These are phyloP conservation scores for Tapera naevia DNA, from an alignment of 2,797 vertebrate genomes.

Conservation along the genomic window DNA sequence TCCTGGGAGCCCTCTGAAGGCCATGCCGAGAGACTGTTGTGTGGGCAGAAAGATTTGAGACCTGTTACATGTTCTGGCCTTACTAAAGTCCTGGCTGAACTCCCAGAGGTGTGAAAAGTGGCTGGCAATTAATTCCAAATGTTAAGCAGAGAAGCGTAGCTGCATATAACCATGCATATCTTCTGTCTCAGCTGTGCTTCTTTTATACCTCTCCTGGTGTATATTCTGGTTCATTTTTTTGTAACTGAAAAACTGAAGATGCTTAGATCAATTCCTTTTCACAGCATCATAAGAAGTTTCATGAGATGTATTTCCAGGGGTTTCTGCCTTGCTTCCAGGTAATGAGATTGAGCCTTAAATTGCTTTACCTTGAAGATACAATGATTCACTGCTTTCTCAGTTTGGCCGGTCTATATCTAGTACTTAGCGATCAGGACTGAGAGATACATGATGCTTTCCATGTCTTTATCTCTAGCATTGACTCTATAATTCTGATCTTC, in stretches of 20 bases:
- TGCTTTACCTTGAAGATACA: slow-evolving; percentile 1
- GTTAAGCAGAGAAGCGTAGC: neutral
- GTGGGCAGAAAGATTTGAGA: neutral
- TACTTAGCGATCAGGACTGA: neutral
- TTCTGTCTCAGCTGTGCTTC: neutral
- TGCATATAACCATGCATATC: neutral
- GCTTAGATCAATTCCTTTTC: neutral
- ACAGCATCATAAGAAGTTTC: neutral
- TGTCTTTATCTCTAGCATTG: neutral
- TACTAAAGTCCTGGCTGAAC: neutral
- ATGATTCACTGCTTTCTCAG: neutral
- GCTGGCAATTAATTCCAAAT: neutral
- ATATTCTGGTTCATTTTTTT: neutral
- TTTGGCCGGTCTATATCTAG: neutral
- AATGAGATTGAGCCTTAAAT: slow-evolving; percentile 30
- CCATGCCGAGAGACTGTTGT: neutral
- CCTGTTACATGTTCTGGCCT: neutral
- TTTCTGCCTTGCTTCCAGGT: slow-evolving; percentile 8
- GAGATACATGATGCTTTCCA: neutral
- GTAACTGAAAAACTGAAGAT: slow-evolving; percentile 1
- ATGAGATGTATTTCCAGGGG: neutral
- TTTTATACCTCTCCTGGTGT: neutral
- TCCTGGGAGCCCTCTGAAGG: neutral
- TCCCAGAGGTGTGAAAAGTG: neutral
- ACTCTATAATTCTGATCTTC: neutral